phyloP scores from a whole-genome alignment of 1,140 invertebrate genomes.

The Anastatus disparis region DNA sequence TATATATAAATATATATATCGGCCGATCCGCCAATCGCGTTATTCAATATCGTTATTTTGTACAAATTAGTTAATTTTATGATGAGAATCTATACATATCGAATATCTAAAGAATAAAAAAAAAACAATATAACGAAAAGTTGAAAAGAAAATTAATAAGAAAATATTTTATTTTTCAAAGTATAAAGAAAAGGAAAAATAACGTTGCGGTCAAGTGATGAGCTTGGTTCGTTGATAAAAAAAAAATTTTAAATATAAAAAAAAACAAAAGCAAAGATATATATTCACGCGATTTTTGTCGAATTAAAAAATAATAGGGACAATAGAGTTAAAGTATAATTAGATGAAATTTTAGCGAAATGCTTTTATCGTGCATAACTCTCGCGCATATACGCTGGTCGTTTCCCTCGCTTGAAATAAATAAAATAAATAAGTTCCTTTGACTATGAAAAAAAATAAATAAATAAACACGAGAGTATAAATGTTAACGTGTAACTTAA shows the following conservation, averaged over 20 bases:
- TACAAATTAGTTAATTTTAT: constrained; percentile 20
- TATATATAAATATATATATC: constrained; percentile 15
- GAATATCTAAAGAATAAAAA: too few species aligned
- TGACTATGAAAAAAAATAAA: constrained; percentile 5
- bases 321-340: background rate
- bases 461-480: background rate
- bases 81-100: too few species aligned
- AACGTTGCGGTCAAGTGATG: background rate
- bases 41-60: constrained; percentile 32
- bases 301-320: background rate
- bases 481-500: background rate
- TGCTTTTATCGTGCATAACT: constrained; percentile 9
- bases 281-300: constrained; percentile 10
- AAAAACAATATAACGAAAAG: background rate
- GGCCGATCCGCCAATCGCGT: constrained; percentile 29
- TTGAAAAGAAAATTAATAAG: background rate
- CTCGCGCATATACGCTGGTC: constrained; percentile 14
- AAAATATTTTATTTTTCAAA: constrained; percentile 10
- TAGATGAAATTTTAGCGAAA: background rate
- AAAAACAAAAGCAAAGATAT: too few species aligned
- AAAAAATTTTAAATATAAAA: background rate
- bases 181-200: background rate
- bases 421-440: constrained; percentile 13
- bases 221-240: too few species aligned
- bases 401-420: constrained; percentile 18